Evolutionary conservation across 1,140 invertebrate genomes (phyloP).

Genomic region (Oedothorax gibbosus): DNA sequence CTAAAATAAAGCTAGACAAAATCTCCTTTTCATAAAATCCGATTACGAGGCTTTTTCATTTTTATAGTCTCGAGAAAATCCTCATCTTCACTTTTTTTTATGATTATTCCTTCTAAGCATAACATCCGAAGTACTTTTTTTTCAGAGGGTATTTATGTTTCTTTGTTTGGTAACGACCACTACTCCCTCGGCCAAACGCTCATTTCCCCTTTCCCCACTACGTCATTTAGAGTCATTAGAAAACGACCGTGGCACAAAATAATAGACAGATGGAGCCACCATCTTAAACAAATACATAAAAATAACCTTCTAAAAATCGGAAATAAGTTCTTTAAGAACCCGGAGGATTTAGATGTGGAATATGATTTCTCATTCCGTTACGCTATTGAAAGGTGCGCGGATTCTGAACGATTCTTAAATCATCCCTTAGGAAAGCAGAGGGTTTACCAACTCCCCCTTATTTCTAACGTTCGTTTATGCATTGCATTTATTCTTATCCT

Average conservation of each 20-base stretch:
- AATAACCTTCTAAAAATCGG: conserved; percentile 40
- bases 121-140: conserved; percentile 30
- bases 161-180: conserved; percentile 36
- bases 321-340: conserved; percentile 53
- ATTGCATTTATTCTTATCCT: conserved; percentile 55
- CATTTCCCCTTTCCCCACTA: conserved; percentile 45
- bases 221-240: conserved; percentile 58
- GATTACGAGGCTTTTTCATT: conserved; percentile 53
- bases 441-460: neutral
- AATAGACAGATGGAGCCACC: conserved; percentile 9
- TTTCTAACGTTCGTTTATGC: conserved; percentile 36
- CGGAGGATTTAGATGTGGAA: conserved; percentile 52
- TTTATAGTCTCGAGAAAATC: conserved; percentile 35
- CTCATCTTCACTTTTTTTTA: conserved; percentile 23
- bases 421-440: conserved; percentile 38
- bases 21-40: conserved; percentile 58
- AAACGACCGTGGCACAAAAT: conserved; percentile 55
- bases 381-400: conserved; percentile 31
- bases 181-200: conserved; percentile 28
- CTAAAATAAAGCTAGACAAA: conserved; percentile 37
- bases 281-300: conserved; percentile 1
- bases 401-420: conserved; percentile 57
- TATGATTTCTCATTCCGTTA: conserved; percentile 54
- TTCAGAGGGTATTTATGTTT: conserved; percentile 3
- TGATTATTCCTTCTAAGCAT: conserved; percentile 18